Evolutionary conservation across 2,888 invertebrate genomes (phyloP).

Genomic region (Chesias legatella): DNA sequence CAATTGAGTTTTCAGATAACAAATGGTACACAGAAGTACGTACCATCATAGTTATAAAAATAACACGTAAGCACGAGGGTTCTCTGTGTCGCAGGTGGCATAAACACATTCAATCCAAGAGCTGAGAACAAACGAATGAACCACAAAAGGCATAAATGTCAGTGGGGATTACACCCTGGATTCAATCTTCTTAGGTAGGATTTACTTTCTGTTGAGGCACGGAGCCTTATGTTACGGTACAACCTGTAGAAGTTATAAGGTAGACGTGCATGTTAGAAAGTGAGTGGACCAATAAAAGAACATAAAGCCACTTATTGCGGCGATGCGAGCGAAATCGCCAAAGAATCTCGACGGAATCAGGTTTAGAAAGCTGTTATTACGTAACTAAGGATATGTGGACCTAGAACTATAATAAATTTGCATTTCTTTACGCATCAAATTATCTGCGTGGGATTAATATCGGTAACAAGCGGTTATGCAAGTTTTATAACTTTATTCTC

Average conservation of each 20-base stretch:
- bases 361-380: constrained; percentile 37
- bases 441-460: constrained; percentile 12
- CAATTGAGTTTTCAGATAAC: no score
- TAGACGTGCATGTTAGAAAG: constrained; percentile 55
- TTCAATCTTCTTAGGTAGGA: no score
- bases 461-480: constrained; percentile 10
- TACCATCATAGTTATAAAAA: no score
- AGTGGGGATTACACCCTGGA: no score
- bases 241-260: constrained; percentile 5
- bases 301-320: constrained; percentile 26
- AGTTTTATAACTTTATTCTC: not conserved
- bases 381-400: constrained; percentile 16
- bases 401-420: not conserved
- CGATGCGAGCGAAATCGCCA: constrained; percentile 7
- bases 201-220: no score
- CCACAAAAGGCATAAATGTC: no score
- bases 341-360: constrained; percentile 21
- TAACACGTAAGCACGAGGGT: no score
- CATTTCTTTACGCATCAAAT: constrained; percentile 15
- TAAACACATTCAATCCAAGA: no score
- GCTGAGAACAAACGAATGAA: no score
- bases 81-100: no score
- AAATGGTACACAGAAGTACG: no score
- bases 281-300: constrained; percentile 53
- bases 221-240: no score